These are phyloP conservation scores for Cerastis leucographa DNA, from an alignment of 2,888 invertebrate genomes.

Conservation along the genomic window DNA sequence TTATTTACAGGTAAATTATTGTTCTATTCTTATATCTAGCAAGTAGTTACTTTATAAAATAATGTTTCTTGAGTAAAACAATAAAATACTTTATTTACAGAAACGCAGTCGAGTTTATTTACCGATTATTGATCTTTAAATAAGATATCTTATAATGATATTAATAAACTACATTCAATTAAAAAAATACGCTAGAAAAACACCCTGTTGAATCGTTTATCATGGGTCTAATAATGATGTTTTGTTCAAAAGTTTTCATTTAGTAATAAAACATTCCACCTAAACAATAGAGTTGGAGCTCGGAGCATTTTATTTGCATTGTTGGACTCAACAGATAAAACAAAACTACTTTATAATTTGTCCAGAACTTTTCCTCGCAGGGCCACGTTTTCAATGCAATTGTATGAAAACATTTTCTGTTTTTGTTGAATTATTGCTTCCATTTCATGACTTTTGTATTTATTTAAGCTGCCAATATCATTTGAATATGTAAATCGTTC, in stretches of 20 bases:
- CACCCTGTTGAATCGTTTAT: neutral
- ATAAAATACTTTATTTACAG: too few species aligned
- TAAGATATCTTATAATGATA: too few species aligned
- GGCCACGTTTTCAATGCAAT: conserved; percentile 16
- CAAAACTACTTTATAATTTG: conserved; percentile 39
- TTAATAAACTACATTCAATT: neutral
- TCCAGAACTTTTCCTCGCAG: conserved; percentile 23
- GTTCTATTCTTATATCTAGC: too few species aligned
- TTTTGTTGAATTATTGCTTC: neutral
- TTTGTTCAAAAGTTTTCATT: conserved; percentile 10
- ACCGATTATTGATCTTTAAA: too few species aligned
- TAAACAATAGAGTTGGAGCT: conserved; percentile 1
- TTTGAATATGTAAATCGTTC: neutral
- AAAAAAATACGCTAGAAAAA: neutral
- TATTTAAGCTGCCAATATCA: neutral
- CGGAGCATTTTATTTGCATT: conserved; percentile 15
- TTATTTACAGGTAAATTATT: too few species aligned
- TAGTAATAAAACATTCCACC: neutral
- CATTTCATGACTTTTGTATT: neutral
- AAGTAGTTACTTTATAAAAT: too few species aligned
- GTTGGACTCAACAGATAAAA: conserved; percentile 19
- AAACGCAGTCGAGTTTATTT: too few species aligned
- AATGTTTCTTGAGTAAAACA: too few species aligned
- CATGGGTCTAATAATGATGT: neutral
- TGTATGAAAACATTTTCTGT: conserved; percentile 21